Conservation (phyloP, 1,140 invertebrate genomes). For the Papilio xuthus region DNA sequence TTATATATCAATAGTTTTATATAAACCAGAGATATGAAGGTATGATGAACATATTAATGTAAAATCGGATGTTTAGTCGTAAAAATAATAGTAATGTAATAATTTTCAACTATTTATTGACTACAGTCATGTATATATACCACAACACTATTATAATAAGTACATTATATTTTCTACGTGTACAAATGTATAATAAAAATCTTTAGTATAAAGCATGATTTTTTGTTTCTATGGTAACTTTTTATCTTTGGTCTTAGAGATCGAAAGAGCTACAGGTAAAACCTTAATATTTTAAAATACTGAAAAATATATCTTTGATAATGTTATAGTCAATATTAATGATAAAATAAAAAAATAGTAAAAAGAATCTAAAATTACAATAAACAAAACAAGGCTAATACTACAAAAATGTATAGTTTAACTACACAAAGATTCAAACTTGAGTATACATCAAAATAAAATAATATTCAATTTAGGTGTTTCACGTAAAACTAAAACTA, state of each 20-base stretch:
- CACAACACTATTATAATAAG: conserved; percentile 63
- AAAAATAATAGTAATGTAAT: conserved; percentile 66
- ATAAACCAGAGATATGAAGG: conserved; percentile 56
- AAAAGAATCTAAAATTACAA: not conserved
- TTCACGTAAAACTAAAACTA: not conserved
- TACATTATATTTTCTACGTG: conserved; percentile 73
- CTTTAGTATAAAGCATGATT: conserved; percentile 54
- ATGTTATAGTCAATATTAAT: not conserved
- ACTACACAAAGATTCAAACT: not conserved
- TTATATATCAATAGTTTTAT: conserved; percentile 24
- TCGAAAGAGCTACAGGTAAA: too few species aligned
- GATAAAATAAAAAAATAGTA: not conserved
- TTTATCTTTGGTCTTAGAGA: conserved; percentile 40
- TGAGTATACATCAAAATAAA: not conserved
- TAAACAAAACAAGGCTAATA: not conserved
- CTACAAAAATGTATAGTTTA: not conserved
- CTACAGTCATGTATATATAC: conserved; percentile 68
- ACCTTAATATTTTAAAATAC: not conserved
- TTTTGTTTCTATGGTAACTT: conserved; percentile 45
- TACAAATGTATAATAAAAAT: conserved; percentile 80
- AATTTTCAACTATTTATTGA: conserved; percentile 75
- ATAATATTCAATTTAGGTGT: not conserved
- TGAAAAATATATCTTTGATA: not conserved
- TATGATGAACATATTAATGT: conserved; percentile 46
- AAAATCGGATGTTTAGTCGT: conserved; percentile 61